Base-by-base conservation (phyloP, 2,113 vertebrate genomes). In the Upupa epops region DNA sequence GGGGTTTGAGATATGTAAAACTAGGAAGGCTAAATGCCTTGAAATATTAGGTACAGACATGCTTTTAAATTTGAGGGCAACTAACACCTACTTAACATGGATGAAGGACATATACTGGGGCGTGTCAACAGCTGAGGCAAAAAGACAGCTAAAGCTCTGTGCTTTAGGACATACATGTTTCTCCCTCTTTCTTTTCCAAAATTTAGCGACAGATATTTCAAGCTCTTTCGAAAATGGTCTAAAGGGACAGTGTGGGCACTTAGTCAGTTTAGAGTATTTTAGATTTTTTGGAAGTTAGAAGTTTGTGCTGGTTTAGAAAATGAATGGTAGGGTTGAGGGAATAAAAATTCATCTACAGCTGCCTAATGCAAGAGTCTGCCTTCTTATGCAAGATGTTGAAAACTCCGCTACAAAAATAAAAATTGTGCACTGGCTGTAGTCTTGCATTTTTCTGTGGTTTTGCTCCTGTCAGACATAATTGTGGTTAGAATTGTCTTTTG, bases 31-130 rank as follows among this genome's bases (percentile, higher is more conserved):
- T 16, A 70, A 13, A n/a, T 45, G 31, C 15, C 18, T 81, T 61
- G n/a, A 15, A 65, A 37, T 64, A 4, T 31, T 26, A 28, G 60
- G 17, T 63, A 9, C 1, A 1, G n/a, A 14, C 4, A 0, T 48
- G 26, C 10, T n/a, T 76, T 66, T 46, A 42, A 66, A 63, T 58
- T 52, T 48, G n/a, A 32, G 15, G 12, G 31, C 9, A 42, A 16
- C 24, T 71, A 2, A 3, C 11, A 51, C 1, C 3, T 60, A 18
- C 55, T 55, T 61, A 37, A 15, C 4, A 1, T 28, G 26, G 17
- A 51, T 12, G 5, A 5, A 1, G 3, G 2, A 42, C 40, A 1
- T 31, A 4, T 87, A 8, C 8, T 37, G 45, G 46, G 13, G 14
- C 8, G 2, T 31, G 4, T 19, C 1, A 1, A 40, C 18, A 34